Evolutionary conservation across 2,797 vertebrate species (phyloP).

Genomic region (Lepus townsendii): DNA sequence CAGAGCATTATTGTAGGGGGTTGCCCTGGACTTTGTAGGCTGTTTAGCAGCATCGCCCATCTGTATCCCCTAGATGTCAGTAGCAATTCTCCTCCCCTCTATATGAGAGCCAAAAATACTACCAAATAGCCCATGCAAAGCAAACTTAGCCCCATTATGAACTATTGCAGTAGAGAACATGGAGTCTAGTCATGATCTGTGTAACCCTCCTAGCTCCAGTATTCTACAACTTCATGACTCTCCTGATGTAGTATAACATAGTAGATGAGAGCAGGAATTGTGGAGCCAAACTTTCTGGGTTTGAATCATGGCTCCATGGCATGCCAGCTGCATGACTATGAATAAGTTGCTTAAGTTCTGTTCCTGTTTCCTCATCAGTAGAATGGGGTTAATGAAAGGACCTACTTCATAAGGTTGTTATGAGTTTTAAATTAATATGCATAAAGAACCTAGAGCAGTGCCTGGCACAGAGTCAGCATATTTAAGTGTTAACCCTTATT

Average conservation of each 20-base stretch:
- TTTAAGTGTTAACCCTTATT: conserved; percentile 33
- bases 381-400: conserved; percentile 34
- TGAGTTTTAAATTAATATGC: conserved; percentile 64
- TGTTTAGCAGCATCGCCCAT: background rate
- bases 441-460: conserved; percentile 37
- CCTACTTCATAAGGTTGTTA: conserved; percentile 39
- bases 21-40: background rate
- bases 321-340: background rate
- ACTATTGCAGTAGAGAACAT: conserved; percentile 13
- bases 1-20: background rate
- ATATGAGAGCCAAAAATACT: background rate
- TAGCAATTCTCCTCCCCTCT: background rate
- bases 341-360: conserved; percentile 24
- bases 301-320: background rate
- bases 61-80: background rate
- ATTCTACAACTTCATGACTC: conserved; percentile 17
- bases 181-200: conserved; percentile 16
- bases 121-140: background rate
- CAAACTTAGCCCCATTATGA: conserved; percentile 23
- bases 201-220: conserved; percentile 26
- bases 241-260: background rate
- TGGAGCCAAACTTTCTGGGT: background rate
- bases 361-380: conserved; percentile 47
- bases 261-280: conserved; percentile 15
- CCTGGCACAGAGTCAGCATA: conserved; percentile 38